phyloP scores from a whole-genome alignment of 2,888 invertebrate species.

The Chrysomela aeneicollis region DNA sequence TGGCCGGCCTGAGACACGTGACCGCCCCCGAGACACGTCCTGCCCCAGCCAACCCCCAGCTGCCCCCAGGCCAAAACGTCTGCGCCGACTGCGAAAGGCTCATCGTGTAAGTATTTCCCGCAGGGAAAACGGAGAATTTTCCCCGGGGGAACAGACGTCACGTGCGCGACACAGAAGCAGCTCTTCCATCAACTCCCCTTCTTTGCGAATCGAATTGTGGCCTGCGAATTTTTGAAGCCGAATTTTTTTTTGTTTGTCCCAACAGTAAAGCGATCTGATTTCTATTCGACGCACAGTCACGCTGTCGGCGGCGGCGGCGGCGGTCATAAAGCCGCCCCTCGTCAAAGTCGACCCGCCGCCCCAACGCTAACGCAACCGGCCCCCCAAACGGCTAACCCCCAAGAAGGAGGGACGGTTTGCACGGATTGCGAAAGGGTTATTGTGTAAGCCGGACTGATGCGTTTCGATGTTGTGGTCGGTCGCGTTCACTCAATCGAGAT shows the following conservation, averaged over 20 bases:
- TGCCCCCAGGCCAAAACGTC: constrained; percentile 89
- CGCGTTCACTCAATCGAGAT: too few species aligned
- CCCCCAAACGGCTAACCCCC: constrained; percentile 54
- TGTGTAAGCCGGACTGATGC: constrained; percentile 78
- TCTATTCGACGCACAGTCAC: constrained; percentile 81
- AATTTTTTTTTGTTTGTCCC: constrained; percentile 41
- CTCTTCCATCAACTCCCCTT: too few species aligned
- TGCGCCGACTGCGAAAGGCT: constrained; percentile 97
- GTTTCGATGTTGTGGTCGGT: constrained; percentile 39
- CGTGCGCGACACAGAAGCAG: too few species aligned
- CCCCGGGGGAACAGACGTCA: neutral
- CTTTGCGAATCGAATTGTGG: neutral
- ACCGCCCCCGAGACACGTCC: constrained; percentile 73
- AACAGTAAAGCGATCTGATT: constrained; percentile 63
- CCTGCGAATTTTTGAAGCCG: constrained; percentile 18
- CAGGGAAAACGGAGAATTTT: constrained; percentile 28
- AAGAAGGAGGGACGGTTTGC: constrained; percentile 73
- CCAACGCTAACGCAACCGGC: constrained; percentile 48
- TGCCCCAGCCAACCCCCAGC: constrained; percentile 73
- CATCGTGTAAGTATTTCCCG: constrained; percentile 86
- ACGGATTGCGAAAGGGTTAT: constrained; percentile 87
- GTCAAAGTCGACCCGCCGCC: constrained; percentile 65
- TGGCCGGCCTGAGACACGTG: constrained; percentile 75
- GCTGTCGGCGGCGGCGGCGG: constrained; percentile 70
- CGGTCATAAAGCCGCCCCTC: constrained; percentile 68